These are phyloP conservation scores for Drosophila flavopinicola DNA, from an alignment of 2,888 invertebrate genomes.

Conservation along the genomic window DNA sequence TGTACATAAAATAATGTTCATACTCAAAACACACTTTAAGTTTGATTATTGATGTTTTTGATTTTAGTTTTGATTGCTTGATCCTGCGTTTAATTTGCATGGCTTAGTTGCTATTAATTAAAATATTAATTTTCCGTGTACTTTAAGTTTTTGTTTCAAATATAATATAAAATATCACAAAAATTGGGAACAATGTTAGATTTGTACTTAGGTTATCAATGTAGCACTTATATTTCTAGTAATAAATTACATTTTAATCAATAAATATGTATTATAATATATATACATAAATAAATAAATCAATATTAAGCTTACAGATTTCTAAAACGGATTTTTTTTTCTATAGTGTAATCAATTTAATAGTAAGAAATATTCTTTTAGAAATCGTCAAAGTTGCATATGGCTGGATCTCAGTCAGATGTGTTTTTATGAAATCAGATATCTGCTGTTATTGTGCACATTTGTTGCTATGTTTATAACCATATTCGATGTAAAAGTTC, in stretches of 20 bases:
- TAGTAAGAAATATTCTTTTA: too few relatives aligned
- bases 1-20: slow-evolving; percentile 85
- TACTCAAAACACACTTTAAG: slow-evolving; percentile 85
- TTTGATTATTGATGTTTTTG: slow-evolving; percentile 51
- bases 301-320: background rate
- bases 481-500: too few relatives aligned
- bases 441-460: too few relatives aligned
- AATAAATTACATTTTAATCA: background rate
- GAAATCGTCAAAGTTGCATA: too few relatives aligned
- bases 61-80: slow-evolving; percentile 35
- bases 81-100: slow-evolving; percentile 34
- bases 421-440: too few relatives aligned
- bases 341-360: too few relatives aligned
- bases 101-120: slow-evolving; percentile 42
- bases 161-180: slow-evolving; percentile 72
- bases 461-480: too few relatives aligned
- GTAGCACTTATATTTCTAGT: background rate
- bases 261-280: background rate
- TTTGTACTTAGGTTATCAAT: slow-evolving; percentile 24
- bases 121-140: slow-evolving; percentile 20
- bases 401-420: too few relatives aligned
- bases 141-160: slow-evolving; percentile 19
- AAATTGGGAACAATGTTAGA: slow-evolving; percentile 84
- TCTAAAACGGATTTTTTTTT: too few relatives aligned
- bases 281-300: background rate